Evolutionary conservation across 2,797 vertebrate genomes (phyloP), one percentile per base, ranked within the genome.

Genomic region (Ptychadena robeensis): DNA sequence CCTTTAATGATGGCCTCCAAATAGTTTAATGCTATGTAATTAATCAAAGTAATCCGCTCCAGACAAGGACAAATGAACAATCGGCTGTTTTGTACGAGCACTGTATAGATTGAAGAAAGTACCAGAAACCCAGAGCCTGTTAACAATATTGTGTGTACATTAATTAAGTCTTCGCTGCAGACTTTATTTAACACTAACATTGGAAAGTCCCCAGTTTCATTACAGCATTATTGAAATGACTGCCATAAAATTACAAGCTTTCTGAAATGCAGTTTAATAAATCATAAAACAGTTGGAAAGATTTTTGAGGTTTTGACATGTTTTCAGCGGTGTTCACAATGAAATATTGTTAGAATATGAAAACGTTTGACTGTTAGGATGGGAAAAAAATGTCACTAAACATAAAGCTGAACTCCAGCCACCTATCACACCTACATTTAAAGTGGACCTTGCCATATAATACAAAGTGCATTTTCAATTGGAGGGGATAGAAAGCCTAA

Each of bases 51-150:
- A 32, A 31, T 59, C 44, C 71, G 25, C 31, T 22, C 35, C 18
- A 59, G 22, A 57, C 71, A 35, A 25, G 31, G 31, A 59, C 22
- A 22, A 35, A n/a, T 6, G 31, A 73, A 57, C 48, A 32, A 12
- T 59, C 59, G 25, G 59, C 31, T 35, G 40, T 7, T 12, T 73
- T 35, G 18, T 53, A 32, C 31, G 22, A 15, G 57, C 32, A 44
- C 71, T 9, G 31, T 35, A 25, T 27, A n/a, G 14, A 48, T 59
- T 31, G 12, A 3, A 73, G 71, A 73, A 73, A 73, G 71, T 61
- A 73, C 71, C 48, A 35, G 71, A 73, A 73, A 35, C 18, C 71
- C 48, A 22, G 14, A 28, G 44, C 34, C 8, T 22, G 44, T 53
- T n/a, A 53, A 53, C 44, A n/a, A 22, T 53, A 53, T 53, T 53